These are phyloP conservation scores for Pseudomyrmex pallidus DNA, from an alignment of 1,140 invertebrate species.

Conservation along the genomic window DNA sequence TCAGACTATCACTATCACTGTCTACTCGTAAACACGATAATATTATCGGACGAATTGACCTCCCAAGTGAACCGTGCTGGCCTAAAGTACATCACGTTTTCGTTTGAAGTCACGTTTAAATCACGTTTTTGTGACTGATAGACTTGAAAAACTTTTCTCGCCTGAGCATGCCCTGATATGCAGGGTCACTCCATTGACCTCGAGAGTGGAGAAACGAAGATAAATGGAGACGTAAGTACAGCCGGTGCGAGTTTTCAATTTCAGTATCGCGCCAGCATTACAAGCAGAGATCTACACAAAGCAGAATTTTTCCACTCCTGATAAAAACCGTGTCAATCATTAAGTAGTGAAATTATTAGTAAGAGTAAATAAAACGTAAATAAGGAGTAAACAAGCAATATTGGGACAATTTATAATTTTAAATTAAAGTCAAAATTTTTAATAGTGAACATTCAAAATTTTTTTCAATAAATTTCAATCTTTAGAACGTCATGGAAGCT, in stretches of 20 bases:
- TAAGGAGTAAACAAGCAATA: not conserved
- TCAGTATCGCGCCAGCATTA: constrained; percentile 62
- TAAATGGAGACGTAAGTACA: constrained; percentile 83
- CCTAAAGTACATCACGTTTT: constrained; percentile 65
- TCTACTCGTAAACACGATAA: not conserved
- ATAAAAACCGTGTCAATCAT: not conserved
- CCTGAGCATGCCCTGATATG: constrained; percentile 80
- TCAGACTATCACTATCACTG: not conserved
- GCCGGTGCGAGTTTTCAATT: constrained; percentile 43
- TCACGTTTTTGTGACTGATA: constrained; percentile 80
- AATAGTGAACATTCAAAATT: constrained; percentile 17
- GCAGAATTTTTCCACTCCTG: not conserved
- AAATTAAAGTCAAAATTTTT: not conserved
- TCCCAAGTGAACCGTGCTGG: not conserved
- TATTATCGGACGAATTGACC: not conserved
- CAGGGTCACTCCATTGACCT: constrained; percentile 81
- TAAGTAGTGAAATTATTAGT: constrained; percentile 1
- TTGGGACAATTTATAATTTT: not conserved
- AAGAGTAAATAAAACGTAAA: not conserved
- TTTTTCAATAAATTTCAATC: not conserved
- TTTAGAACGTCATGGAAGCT: constrained; percentile 75
- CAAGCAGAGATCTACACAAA: constrained; percentile 27
- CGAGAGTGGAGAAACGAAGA: constrained; percentile 79
- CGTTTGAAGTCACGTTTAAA: constrained; percentile 80
- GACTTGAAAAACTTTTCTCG: constrained; percentile 69